Evolutionary conservation across 2,888 invertebrate genomes (phyloP).

Genomic region (Macrophya annulata): DNA sequence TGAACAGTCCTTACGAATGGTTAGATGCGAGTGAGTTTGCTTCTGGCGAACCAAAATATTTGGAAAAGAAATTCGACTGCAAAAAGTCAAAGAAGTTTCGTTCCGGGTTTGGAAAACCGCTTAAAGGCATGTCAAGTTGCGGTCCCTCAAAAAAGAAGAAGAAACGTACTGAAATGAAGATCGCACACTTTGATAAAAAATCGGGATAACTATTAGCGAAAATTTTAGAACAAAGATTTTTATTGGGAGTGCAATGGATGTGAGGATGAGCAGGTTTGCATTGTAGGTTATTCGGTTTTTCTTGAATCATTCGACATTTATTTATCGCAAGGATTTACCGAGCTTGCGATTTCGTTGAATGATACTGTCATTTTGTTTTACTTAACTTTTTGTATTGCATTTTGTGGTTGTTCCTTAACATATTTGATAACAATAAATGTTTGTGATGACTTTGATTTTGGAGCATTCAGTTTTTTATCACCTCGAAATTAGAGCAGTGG

Average conservation of each 20-base stretch:
- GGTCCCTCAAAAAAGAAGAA: background rate
- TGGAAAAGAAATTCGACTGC: background rate
- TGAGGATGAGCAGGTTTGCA: background rate
- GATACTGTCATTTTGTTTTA: background rate
- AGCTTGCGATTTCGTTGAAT: background rate
- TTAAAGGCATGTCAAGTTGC: background rate
- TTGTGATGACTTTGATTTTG: background rate
- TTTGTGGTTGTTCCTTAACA: background rate
- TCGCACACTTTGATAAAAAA: too few relatives aligned
- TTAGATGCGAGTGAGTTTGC: background rate
- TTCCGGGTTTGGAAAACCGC: background rate
- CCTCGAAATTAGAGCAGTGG: background rate
- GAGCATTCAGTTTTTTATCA: background rate
- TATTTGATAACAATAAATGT: slow-evolving; percentile 22
- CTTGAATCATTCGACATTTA: background rate
- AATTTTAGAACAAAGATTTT: background rate
- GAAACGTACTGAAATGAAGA: background rate
- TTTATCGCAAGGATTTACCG: background rate
- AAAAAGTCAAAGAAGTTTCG: background rate
- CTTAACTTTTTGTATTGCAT: background rate
- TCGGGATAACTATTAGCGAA: background rate
- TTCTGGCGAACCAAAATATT: slow-evolving; percentile 3
- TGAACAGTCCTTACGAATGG: background rate
- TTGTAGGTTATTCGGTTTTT: background rate
- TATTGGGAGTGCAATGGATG: background rate